Evolutionary conservation across 2,113 vertebrate genomes (phyloP).

Genomic region (Ailurus styani): DNA sequence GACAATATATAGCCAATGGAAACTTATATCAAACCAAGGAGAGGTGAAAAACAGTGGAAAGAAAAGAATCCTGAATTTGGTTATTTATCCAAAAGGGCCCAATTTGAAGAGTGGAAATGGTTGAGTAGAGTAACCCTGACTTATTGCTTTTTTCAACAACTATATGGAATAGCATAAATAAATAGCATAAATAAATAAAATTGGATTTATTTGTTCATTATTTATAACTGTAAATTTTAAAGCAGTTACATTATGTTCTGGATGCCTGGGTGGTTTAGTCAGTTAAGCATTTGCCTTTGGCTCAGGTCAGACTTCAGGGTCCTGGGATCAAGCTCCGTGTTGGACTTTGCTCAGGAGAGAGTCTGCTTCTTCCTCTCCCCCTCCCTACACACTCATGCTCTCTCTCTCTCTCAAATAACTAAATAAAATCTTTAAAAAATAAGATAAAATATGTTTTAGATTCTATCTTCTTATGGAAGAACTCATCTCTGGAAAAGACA

Average conservation of each 20-base stretch:
- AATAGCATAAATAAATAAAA: background rate
- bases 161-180: background rate
- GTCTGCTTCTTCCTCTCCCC: no score
- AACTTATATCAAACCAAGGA: background rate
- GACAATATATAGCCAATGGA: accelerated
- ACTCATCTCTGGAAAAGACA: background rate
- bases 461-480: background rate
- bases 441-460: background rate
- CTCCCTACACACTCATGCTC: no score
- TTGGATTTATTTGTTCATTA: background rate
- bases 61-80: background rate
- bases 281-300: no score
- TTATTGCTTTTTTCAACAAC: background rate
- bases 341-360: no score
- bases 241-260: background rate
- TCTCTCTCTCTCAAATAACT: no score
- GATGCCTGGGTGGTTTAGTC: background rate
- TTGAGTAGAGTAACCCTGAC: background rate
- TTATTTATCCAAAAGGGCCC: background rate
- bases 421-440: no score
- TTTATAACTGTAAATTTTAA: background rate
- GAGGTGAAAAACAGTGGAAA: no score
- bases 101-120: background rate
- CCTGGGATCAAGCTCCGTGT: no score
- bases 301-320: no score